phyloP scores from a whole-genome alignment of 1,140 invertebrate species.

The Solenopsis fugax region DNA sequence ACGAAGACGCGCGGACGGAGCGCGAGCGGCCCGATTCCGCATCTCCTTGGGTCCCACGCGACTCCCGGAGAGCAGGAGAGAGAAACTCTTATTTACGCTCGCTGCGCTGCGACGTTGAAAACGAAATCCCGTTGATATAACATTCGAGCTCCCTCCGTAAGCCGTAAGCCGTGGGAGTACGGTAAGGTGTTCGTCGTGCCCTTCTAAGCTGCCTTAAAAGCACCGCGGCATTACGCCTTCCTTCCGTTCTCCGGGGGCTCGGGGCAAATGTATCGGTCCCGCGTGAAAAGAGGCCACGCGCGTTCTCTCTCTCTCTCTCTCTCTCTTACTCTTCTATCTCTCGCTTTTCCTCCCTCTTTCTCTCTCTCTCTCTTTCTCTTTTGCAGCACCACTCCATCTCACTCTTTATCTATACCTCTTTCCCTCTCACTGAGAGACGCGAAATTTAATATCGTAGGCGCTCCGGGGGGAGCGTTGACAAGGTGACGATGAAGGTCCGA shows the following conservation, averaged over 20 bases:
- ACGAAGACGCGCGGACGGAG: neutral
- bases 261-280: slow-evolving; percentile 59
- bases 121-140: slow-evolving; percentile 64
- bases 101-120: slow-evolving; percentile 55
- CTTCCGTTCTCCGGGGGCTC: slow-evolving; percentile 37
- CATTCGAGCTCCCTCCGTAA: slow-evolving; percentile 51
- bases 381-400: too few species aligned
- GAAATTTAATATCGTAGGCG: slow-evolving; percentile 63
- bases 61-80: neutral
- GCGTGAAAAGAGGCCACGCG: slow-evolving; percentile 44
- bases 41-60: slow-evolving; percentile 12
- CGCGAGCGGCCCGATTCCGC: neutral
- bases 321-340: slow-evolving; percentile 1
- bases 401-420: neutral
- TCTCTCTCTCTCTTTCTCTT: neutral
- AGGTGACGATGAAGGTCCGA: slow-evolving; percentile 57
- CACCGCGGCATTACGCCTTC: slow-evolving; percentile 58
- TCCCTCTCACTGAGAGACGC: slow-evolving; percentile 20
- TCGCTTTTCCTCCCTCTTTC: neutral
- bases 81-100: slow-evolving; percentile 60
- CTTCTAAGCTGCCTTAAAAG: slow-evolving; percentile 64
- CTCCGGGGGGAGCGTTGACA: slow-evolving; percentile 49
- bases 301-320: too few species aligned
- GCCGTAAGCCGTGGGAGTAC: slow-evolving; percentile 62
- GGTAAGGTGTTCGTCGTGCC: slow-evolving; percentile 60